Conservation (phyloP, 2,888 invertebrate species). For the Laothoe populi region DNA sequence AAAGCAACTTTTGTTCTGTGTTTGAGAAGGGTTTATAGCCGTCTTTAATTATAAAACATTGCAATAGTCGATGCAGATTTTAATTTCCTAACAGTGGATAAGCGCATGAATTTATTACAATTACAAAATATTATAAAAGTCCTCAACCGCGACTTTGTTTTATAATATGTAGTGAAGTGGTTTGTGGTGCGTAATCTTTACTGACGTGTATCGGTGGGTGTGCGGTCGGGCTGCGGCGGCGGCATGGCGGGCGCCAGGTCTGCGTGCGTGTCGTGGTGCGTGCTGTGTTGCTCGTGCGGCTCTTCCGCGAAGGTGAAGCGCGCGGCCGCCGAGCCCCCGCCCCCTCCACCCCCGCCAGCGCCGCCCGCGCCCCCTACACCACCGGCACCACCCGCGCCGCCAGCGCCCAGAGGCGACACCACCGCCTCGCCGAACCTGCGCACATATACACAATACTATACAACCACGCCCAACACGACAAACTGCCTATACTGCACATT, state of each 20-base stretch:
- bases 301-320: conserved; percentile 86
- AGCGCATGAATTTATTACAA: too few species aligned
- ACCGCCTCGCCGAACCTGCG: conserved; percentile 93
- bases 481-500: too few species aligned
- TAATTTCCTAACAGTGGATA: too few species aligned
- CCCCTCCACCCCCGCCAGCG: conserved; percentile 86
- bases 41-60: too few species aligned
- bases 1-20: too few species aligned
- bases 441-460: too few species aligned
- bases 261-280: conserved; percentile 90
- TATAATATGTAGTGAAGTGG: not conserved
- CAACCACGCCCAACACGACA: not conserved
- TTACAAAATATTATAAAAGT: too few species aligned
- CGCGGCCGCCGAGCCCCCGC: conserved; percentile 76
- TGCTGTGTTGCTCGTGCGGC: conserved; percentile 82
- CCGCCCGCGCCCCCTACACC: conserved; percentile 87
- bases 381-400: conserved; percentile 88
- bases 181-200: conserved; percentile 28
- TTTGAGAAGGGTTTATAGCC: too few species aligned
- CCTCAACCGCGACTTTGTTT: too few species aligned
- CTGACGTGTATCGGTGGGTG: conserved; percentile 42
- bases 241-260: conserved; percentile 86
- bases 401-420: conserved; percentile 90
- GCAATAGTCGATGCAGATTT: too few species aligned
- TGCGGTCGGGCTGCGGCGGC: conserved; percentile 42